Evolutionary conservation across 2,888 invertebrate species (phyloP), one percentile per base, ranked within the genome.

Genomic region (Operophtera brumata): DNA sequence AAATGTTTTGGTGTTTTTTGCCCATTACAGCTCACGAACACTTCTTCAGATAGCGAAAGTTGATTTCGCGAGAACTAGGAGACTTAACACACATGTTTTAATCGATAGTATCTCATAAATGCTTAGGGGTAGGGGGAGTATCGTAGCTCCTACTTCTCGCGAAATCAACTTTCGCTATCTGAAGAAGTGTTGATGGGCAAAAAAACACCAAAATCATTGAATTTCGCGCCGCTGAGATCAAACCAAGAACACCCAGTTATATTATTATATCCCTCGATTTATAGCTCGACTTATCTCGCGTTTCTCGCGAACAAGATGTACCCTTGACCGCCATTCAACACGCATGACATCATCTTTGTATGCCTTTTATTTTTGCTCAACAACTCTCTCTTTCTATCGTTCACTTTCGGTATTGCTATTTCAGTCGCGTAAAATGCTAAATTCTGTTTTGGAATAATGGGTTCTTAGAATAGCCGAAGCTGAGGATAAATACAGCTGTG

Each of bases 241-340:
- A 37, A 8, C 12, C 43, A 51, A 48, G 47, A 44, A 6, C 26
- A 34, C 28, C 30, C 34, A 52, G 44, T 41, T 48, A 6, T 9
- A 8, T 9, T 30, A 30, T 7, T 30, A 30, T 43, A 46, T 46
- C 41, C 30, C 47, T 10, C 28, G 35, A 44, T 44, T 41, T 28
- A 48, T 51, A 32, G 53, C 30, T 46, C 54, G 50, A 50, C 47
- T 56, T 61, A 65, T 62, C 64, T 63, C 62, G 62, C 55, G 49
- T 44, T 68, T 72, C 67, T 70, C 69, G 50, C 42, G 47, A 50
- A 50, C 57, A 65, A 67, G 62, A 73, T 71, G 71, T 77, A 81
- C 84, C 82, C 87, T 86, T 87, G 88, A 87, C 88, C 88, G 83
- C 84, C 82, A 87, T 87, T 70, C 78, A 81, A 47, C 51, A 65